A percentile compares a stretch with the other conserved stretches of the same genome.
Evolutionary conservation across 2,797 vertebrate genomes (phyloP).

Genomic region (Sebastes hopkinsi): DNA sequence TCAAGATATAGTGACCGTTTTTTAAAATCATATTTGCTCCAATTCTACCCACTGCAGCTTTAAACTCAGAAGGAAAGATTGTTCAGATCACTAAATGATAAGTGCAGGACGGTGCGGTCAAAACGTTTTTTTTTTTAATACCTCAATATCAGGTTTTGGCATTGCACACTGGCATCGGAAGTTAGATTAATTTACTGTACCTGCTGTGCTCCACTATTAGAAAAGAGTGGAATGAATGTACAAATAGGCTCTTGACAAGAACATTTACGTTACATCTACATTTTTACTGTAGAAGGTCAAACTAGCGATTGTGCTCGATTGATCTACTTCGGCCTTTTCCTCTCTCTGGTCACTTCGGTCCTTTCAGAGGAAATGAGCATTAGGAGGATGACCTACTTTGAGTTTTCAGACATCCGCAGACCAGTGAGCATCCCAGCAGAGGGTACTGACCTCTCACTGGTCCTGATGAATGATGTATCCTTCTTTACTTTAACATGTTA

Average conservation of each 20-base stretch:
- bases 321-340: background rate
- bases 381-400: background rate
- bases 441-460: background rate
- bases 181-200: background rate
- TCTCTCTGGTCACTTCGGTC: background rate
- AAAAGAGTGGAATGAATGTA: background rate
- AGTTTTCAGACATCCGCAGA: background rate
- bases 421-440: background rate
- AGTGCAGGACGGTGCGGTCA: background rate
- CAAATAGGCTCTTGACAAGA: background rate
- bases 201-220: background rate
- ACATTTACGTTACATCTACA: background rate
- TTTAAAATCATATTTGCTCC: no score
- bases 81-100: background rate
- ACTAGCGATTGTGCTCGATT: background rate
- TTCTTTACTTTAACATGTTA: background rate
- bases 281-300: background rate
- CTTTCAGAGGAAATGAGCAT: background rate
- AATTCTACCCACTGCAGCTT: no score
- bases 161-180: background rate
- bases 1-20: no score
- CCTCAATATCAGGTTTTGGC: background rate
- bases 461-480: background rate
- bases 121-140: no score
- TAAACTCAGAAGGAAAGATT: background rate